Evolutionary conservation across 2,113 vertebrate species (phyloP).

Genomic region (Sciurus niger): DNA sequence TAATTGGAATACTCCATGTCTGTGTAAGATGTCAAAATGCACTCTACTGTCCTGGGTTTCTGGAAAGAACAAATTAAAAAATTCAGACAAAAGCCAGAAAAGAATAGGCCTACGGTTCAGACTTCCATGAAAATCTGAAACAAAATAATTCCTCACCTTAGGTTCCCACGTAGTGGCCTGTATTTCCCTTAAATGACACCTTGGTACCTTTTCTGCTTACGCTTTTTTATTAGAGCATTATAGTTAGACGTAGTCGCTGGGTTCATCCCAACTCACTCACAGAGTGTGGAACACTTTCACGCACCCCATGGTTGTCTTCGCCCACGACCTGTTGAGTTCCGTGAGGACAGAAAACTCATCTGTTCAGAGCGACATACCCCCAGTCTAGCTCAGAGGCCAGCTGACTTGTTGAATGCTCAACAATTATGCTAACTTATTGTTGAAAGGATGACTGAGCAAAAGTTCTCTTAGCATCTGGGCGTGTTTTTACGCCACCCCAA

Average conservation of each 20-base stretch:
- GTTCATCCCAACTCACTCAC: too few relatives aligned
- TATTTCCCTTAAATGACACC: not conserved
- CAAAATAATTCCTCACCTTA: not conserved
- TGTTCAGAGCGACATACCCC: not conserved
- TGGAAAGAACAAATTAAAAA: too few relatives aligned
- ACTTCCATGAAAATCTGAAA: not conserved
- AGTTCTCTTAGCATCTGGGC: not conserved
- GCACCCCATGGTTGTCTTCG: not conserved
- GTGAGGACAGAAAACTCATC: too few relatives aligned
- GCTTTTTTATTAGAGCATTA: too few relatives aligned
- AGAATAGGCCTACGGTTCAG: not conserved
- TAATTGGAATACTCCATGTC: too few relatives aligned
- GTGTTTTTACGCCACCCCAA: not conserved
- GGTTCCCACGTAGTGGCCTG: not conserved
- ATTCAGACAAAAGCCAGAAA: too few relatives aligned
- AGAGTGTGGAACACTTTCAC: too few relatives aligned
- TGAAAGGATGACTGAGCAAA: not conserved
- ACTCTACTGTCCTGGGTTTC: too few relatives aligned
- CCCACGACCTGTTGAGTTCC: not conserved
- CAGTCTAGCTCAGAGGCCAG: not conserved
- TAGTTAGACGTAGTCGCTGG: too few relatives aligned
- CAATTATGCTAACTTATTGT: not conserved
- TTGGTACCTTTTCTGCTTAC: not conserved
- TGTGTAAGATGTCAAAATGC: too few relatives aligned
- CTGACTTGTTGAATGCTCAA: not conserved